These are phyloP conservation scores for Drosophila parthenogenetica DNA, from an alignment of 2,888 invertebrate species.

Conservation along the genomic window DNA sequence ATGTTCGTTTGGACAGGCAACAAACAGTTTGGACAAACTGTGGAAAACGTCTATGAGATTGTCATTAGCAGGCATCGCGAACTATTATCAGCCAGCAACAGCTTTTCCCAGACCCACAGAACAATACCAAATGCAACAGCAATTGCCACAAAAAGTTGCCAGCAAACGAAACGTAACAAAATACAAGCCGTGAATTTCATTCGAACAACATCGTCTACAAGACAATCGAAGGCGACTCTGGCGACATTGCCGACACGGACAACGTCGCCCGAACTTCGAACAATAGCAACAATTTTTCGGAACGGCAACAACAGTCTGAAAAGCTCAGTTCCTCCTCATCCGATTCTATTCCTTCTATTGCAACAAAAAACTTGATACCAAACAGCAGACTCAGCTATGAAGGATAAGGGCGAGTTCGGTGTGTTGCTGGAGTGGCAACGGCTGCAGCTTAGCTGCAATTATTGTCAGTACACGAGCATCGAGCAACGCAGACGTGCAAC, in stretches of 20 bases:
- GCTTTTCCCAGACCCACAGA: constrained; percentile 55
- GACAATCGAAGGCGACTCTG: constrained; percentile 83
- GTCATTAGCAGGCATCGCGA: constrained; percentile 69
- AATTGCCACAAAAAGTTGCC: constrained; percentile 57
- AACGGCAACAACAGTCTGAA: constrained; percentile 22
- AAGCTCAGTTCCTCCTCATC: constrained; percentile 24
- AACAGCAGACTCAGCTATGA: background rate
- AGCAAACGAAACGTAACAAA: constrained; percentile 72
- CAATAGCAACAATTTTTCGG: constrained; percentile 69
- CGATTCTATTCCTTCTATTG: constrained; percentile 45
- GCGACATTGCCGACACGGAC: constrained; percentile 72
- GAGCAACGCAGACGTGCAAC: constrained; percentile 30
- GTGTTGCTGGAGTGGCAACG: constrained; percentile 14
- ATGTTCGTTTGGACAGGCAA: constrained; percentile 84
- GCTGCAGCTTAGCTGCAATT: constrained; percentile 69
- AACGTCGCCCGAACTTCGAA: constrained; percentile 58
- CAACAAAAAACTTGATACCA: constrained; percentile 43
- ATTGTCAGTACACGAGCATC: constrained; percentile 70
- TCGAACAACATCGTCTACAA: constrained; percentile 85
- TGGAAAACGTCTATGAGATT: constrained; percentile 78
- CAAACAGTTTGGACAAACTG: constrained; percentile 85
- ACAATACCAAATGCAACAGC: constrained; percentile 51
- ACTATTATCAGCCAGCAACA: constrained; percentile 47
- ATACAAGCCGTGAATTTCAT: constrained; percentile 84
- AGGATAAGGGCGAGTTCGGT: constrained; percentile 9